Evolutionary conservation across 2,797 vertebrate genomes (phyloP), one percentile per base, ranked within the genome.

Genomic region (Anguilla obscura): DNA sequence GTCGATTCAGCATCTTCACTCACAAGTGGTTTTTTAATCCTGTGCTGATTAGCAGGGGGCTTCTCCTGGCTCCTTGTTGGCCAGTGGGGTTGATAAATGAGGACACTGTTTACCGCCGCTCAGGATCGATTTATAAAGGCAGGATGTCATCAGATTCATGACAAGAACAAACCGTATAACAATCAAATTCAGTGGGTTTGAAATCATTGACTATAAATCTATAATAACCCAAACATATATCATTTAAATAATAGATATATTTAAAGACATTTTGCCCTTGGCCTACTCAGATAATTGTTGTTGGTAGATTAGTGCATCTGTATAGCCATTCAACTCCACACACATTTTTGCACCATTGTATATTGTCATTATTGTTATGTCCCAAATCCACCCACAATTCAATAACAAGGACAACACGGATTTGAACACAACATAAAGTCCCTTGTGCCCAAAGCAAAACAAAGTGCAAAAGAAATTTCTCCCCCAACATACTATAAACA

Each of bases 1-100:
- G 63, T 83, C 60, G 69, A 30, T 50, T 33, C 76, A 71, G 90
- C 83, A 83, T 63, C 45, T 88, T 66, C 58, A 91, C 87, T 86
- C 48, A 84, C 87, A 56, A 86, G 87, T n/a, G 89, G 92, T 93
- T 86, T 92, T 93, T 87, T 88, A 83, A 69, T 86, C 89, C 89
- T 87, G 88, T 86, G 91, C 79, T 48, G 82, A 87, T 90, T 86
- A 86, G 87, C 86, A 82, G 83, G 56, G 30, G 52, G 33, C 58
- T n/a, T 84, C 40, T 83, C 79, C 40, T 27, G 66, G 58, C n/a
- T 66, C 66, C 52, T 87, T 86, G 30, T 30, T 76, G 45, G 69
- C 0, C 14, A n/a, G 36, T 21, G 52, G 83, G n/a, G 27, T 24
- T 30, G 54, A 56, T 14, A 58, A 56, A 33, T 16, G 58, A 30